Evolutionary conservation across 1,140 invertebrate species (phyloP), one percentile per base, ranked within the genome.

Genomic region (Zeugodacus cucurbitae): DNA sequence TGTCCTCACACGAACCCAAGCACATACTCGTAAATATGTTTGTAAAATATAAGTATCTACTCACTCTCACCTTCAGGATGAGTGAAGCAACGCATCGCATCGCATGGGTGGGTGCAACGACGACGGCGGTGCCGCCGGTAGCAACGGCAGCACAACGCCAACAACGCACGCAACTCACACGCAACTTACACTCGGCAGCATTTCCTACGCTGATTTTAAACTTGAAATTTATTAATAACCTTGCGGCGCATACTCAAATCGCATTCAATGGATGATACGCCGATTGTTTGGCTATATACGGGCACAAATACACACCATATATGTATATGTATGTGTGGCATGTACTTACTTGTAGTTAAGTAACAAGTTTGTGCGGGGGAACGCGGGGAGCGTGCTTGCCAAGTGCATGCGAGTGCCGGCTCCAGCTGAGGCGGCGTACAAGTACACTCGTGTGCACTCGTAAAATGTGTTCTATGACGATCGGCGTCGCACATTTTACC

Each of bases 151-250:
- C 64, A 37, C 10, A 48, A 34, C 74, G 37, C 74, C 37, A 82
- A 44, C 74, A 11, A 11, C n/a, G 74, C 74, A 82, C 74, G 74
- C 74, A 82, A 48, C 41, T 29, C 41, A 54, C 41, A 82, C 74
- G 41, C 74, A 48, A 29, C n/a, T n/a, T n/a, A n/a, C 74, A 82
- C 26, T 82, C 74, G 26, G 48, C n/a, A n/a, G 74, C 74, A 82
- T 82, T 82, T 82, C 74, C 74, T 82, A 82, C 41, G 74, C 74
- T 82, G 41, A 44, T 26, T 82, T 82, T 82, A 82, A 82, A 82
- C 74, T 82, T 82, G 74, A 82, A 82, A 82, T 82, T 44, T 82
- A 82, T 82, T 82, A 82, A 82, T 82, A 82, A 82, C 74, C 74
- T 82, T 82, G 74, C 41, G 41, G 74, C 74, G 74, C 37, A 82